Evolutionary conservation across 2,113 vertebrate species (phyloP), one percentile per base, ranked within the genome.

Genomic region (Nothoprocta pentlandii): DNA sequence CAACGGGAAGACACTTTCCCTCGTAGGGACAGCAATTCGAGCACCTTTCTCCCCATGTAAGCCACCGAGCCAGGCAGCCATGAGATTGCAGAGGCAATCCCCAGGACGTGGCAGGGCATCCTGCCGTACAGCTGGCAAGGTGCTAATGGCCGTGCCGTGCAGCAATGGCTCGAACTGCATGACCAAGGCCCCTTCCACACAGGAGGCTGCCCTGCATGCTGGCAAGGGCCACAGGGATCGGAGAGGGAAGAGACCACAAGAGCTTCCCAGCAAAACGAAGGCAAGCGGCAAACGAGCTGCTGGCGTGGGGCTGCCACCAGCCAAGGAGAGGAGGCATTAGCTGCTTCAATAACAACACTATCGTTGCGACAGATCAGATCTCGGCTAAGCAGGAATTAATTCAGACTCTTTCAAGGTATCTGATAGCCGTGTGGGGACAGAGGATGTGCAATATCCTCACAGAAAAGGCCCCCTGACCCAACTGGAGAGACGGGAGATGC

Each of bases 141-240:
- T 11, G 21, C 49, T 23, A 20, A 11, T 10, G 21, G 46, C 44
- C 14, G 0, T 1, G 6, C 36, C 9, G 34, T 0, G 0, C 0
- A 2, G 14, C 2, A 34, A 4, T 5, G 47, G 32, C 34, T 14
- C 41, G 64, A 66, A 25, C 15, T 46, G 17, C 41, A 5, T 2
- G 6, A 44, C 9, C 83, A 22, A 30, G 28, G 28, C 34, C 16
- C 3, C 25, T 13, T 26, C 67, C 41, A 19, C 1, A 2, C 5
- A 15, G 23, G 51, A n/a, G 39, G 23, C 30, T 15, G 61, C 64
- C 20, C 21, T 30, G 16, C 34, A 5, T 8, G 8, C 28, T 22
- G 67, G 19, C 9, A 62, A 87, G 49, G 36, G 61, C 83, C 54
- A n/a, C 6, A 11, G 5, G 42, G 58, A 41, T 22, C 17, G 41